Percentiles rank a stretch among this genome's conserved stretches.
phyloP scores from a whole-genome alignment of 2,888 invertebrate genomes.

The Galerucella nymphaeae region DNA sequence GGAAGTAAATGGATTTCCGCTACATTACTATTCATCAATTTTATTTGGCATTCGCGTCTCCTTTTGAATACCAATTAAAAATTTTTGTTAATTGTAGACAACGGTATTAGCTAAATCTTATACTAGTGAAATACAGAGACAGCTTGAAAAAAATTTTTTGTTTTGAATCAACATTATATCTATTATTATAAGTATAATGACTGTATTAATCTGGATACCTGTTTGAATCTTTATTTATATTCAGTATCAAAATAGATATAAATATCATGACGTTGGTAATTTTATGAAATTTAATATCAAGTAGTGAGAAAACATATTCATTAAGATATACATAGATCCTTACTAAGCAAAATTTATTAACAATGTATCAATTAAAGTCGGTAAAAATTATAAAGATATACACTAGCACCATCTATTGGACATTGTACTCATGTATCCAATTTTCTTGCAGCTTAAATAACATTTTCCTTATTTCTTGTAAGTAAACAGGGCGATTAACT shows the following conservation, averaged over 20 bases:
- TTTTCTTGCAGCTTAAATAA: background rate
- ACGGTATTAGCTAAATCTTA: background rate
- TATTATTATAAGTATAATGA: background rate
- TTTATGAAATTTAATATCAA: background rate
- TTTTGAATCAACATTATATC: background rate
- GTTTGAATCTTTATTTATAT: background rate
- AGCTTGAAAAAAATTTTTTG: background rate
- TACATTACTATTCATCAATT: conserved; percentile 8
- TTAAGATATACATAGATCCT: background rate
- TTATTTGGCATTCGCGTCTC: conserved; percentile 1
- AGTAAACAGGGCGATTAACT: background rate
- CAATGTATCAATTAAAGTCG: background rate
- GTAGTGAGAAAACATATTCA: background rate
- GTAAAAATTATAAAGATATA: background rate
- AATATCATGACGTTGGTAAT: background rate
- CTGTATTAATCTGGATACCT: background rate
- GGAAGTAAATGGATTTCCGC: conserved; percentile 28
- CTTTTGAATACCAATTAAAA: conserved; percentile 18
- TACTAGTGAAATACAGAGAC: background rate
- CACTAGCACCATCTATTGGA: too few relatives aligned
- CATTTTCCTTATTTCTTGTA: background rate
- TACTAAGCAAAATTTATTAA: background rate
- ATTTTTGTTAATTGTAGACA: background rate
- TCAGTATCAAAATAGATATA: background rate
- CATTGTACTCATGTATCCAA: background rate